A percentile compares a stretch with the other conserved stretches of the same genome.
Conservation (phyloP, 2,797 vertebrate genomes). For the Rhinichthys osculus region DNA sequence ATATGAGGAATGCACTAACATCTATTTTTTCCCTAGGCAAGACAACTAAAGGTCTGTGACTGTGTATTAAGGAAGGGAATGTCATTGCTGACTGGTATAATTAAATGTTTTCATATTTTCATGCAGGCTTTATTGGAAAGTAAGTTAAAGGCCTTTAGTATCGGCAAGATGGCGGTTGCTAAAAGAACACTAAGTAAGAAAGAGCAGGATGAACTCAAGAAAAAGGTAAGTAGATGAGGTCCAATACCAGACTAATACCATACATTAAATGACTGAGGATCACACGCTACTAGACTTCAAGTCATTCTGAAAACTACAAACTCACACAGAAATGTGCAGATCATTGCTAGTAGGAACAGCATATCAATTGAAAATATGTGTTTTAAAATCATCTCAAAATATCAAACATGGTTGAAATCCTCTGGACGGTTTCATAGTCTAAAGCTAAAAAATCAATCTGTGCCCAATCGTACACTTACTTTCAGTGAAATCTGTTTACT, state of each 20-base stretch:
- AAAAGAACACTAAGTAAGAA: slow-evolving; percentile 98
- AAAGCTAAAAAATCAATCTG: too few relatives aligned
- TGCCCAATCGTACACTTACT: too few relatives aligned
- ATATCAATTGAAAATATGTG: too few relatives aligned
- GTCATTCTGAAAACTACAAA: neutral
- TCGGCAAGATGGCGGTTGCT: slow-evolving; percentile 95
- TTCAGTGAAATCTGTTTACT: too few relatives aligned
- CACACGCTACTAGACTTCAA: neutral
- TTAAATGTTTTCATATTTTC: slow-evolving; percentile 36
- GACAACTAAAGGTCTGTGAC: neutral
- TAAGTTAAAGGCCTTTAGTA: slow-evolving; percentile 97
- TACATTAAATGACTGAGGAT: neutral
- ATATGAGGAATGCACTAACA: neutral
- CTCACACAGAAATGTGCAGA: neutral
- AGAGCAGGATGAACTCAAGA: slow-evolving; percentile 98
- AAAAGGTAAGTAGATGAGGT: slow-evolving; percentile 84
- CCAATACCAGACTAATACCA: neutral
- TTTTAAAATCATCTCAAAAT: too few relatives aligned
- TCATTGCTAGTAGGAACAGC: neutral
- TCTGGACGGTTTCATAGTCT: neutral
- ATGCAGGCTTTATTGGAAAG: slow-evolving; percentile 91
- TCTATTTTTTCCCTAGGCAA: too few relatives aligned
- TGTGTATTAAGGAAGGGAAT: neutral
- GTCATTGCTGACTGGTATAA: neutral
- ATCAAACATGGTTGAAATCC: neutral